Evolutionary conservation across 2,888 invertebrate species (phyloP), one percentile per base, ranked within the genome.

Genomic region (Cephus runcator): DNA sequence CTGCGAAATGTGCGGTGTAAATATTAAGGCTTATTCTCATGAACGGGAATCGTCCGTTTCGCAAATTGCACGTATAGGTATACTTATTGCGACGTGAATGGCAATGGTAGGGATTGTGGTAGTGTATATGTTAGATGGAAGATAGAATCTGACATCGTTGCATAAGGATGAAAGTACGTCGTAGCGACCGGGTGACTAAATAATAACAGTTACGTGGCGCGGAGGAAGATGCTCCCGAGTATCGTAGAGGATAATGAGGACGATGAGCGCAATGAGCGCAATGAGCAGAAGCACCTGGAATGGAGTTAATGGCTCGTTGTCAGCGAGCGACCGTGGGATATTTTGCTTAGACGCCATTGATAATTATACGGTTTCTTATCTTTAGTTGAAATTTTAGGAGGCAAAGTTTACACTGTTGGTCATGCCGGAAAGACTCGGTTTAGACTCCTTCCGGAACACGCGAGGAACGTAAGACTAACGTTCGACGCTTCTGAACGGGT

Each of bases 111-210:
- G 1, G 23, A 56, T 1, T 9, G 56, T 56, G 56, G 23, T 56
- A 56, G 23, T 23, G 15, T 23, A 9, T 6, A 9, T 6, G 4
- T 9, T 23, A 9, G 77, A 71, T 75, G 75, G 74, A 77, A 80
- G 69, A 56, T 75, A 71, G 35, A 73, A 77, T 68, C 76, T 76
- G 81, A 79, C 79, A 78, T 73, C 76, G 86, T 90, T 90, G 89
- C 90, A 88, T 89, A 90, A 90, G 89, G 87, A 89, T 89, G 89
- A 90, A 89, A 90, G 89, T 89, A 87, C 84, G 85, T 83, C 82
- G 85, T 83, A 87, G 85, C 87, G 86, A 89, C 85, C 85, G 88
- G 88, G 87, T 88, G 88, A 88, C 88, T 88, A 90, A 90, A 90
- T 90, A 90, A 90, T 90, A 90, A 90, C 90, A 87, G 90, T 90